These are phyloP conservation scores for Drosophila picticornis DNA, from an alignment of 2,888 invertebrate genomes.

Conservation along the genomic window DNA sequence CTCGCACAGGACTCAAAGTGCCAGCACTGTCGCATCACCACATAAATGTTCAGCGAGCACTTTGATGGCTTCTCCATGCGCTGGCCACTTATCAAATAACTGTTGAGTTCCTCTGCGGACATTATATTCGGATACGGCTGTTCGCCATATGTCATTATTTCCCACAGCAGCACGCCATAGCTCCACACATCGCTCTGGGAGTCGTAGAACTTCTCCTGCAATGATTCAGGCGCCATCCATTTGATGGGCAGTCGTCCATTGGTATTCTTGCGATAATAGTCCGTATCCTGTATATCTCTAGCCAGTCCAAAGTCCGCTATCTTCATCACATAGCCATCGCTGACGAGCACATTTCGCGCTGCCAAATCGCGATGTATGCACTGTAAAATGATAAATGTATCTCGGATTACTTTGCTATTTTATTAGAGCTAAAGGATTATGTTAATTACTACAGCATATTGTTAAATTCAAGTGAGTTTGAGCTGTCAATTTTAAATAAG, in stretches of 20 bases:
- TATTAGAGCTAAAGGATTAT: not conserved
- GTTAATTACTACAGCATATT: not conserved
- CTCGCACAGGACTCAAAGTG: slow-evolving; percentile 94
- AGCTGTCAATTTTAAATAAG: not conserved
- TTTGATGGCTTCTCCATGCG: slow-evolving; percentile 98
- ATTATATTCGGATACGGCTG: slow-evolving; percentile 99
- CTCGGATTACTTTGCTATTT: slow-evolving; percentile 34
- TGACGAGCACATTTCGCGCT: slow-evolving; percentile 98
- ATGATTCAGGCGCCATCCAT: slow-evolving; percentile 99
- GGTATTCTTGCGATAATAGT: slow-evolving; percentile 98
- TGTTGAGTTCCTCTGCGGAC: slow-evolving; percentile 96
- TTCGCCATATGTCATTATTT: slow-evolving; percentile 99
- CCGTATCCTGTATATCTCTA: slow-evolving; percentile 96
- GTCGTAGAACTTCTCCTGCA: slow-evolving; percentile 97
- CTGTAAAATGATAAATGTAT: slow-evolving; percentile 85
- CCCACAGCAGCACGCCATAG: slow-evolving; percentile 98
- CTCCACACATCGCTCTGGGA: slow-evolving; percentile 98
- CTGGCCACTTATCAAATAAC: slow-evolving; percentile 94
- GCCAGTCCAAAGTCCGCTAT: slow-evolving; percentile 99
- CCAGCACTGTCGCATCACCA: slow-evolving; percentile 99
- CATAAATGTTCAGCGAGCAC: slow-evolving; percentile 97
- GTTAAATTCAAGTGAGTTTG: not conserved
- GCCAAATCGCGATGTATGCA: slow-evolving; percentile 99
- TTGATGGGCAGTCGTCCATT: slow-evolving; percentile 98
- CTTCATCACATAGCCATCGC: slow-evolving; percentile 96